Base-by-base conservation (phyloP, 2,113 vertebrate species). In the Hemiscyllium ocellatum region DNA sequence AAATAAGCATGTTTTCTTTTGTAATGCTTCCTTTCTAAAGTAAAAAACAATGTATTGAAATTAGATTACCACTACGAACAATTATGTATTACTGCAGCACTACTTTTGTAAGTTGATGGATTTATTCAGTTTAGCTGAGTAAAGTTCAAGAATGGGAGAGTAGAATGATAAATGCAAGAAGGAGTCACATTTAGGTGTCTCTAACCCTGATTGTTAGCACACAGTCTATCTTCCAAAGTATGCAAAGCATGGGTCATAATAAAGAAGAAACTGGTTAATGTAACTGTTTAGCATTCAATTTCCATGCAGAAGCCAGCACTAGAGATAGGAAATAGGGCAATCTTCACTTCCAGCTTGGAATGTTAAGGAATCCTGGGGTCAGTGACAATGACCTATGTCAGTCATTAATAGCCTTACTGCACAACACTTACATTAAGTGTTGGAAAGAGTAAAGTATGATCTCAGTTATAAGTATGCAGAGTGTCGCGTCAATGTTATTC, bases 331-430 rank as follows among this genome's bases (percentile, higher is more conserved):
- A 93, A 42, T 66, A 37, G n/a, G 37, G 22, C 61, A 93, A 93
- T 93, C 89, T 93, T 93, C 6, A 5, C 56, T 66, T 93, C 89
- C 61, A 93, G 89, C 89, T 66, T 33, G 89, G 33, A 93, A 93
- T 22, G 61, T 66, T 37, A 19, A 22, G 89, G n/a, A 68, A 37
- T 93, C 4, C 89, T n/a, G 33, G 37, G 89, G 89, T 68, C 89
- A 66, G 61, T 66, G 37, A 66, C 17, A 66, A 17, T 93, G 61
- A 66, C 89, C 61, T 68, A 33, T 68, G n/a, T 66, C 61, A 66
- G 89, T 93, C 89, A 93, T 93, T 93, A 93, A 93, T 20, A 93
- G 61, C 61, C 89, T 93, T 33, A 68, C 89, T 66, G 61, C 65
- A 66, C 33, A 68, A 15, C 37, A 93, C 69, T 29, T 13, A 52